phyloP scores from a whole-genome alignment of 2,797 vertebrate species.

The Peromyscus attwateri region DNA sequence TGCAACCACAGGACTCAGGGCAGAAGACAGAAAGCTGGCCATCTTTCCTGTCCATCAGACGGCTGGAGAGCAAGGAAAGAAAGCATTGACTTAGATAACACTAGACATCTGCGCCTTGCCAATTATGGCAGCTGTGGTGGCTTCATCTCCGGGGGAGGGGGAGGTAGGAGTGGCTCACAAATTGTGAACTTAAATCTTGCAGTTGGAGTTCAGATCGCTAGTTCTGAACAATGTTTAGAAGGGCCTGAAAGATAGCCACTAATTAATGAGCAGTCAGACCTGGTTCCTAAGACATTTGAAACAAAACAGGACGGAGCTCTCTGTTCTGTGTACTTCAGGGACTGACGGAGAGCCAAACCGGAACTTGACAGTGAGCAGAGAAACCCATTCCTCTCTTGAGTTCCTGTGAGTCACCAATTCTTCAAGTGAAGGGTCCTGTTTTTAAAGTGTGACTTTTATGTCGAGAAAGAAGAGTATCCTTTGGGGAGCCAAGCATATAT shows the following conservation, averaged over 20 bases:
- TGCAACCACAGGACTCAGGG: not conserved
- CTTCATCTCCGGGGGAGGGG: conserved; percentile 70
- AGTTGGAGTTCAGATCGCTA: conserved; percentile 68
- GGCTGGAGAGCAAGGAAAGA: conserved; percentile 33
- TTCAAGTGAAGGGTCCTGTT: conserved; percentile 66
- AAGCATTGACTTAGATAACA: conserved; percentile 25
- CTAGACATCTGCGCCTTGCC: not conserved
- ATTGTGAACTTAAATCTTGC: conserved; percentile 72
- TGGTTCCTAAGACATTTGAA: conserved; percentile 72
- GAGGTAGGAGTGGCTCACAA: conserved; percentile 43
- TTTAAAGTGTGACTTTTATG: conserved; percentile 59
- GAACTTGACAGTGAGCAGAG: not conserved
- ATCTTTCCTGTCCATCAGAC: conserved; percentile 13
- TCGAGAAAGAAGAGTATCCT: conserved; percentile 70
- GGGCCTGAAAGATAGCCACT: conserved; percentile 76
- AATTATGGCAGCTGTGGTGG: conserved; percentile 30
- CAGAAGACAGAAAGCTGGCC: conserved; percentile 1
- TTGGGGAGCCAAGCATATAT: conserved; percentile 67
- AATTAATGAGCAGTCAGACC: conserved; percentile 76
- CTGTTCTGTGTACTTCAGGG: not conserved
- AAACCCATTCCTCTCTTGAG: not conserved
- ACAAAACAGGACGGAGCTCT: conserved; percentile 73
- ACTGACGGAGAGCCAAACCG: not conserved
- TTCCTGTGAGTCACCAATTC: conserved; percentile 52
- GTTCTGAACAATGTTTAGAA: conserved; percentile 47